Evolutionary conservation across 1,140 invertebrate species (phyloP), one percentile per base, ranked within the genome.

Genomic region (Eupristina koningsbergeri): DNA sequence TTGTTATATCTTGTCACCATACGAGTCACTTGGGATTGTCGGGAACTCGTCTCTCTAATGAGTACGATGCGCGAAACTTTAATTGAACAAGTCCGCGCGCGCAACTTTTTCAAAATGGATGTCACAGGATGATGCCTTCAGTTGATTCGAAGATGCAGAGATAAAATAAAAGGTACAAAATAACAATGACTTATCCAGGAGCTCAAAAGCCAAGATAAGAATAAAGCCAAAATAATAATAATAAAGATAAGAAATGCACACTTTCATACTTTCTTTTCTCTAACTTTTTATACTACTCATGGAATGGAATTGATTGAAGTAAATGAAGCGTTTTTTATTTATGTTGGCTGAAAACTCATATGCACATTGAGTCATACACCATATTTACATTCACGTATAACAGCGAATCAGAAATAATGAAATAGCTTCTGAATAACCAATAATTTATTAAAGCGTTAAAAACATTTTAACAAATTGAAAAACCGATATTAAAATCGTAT

Each of bases 281-380:
- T n/a, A n/a, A n/a, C n/a, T n/a, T n/a, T n/a, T n/a, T n/a, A n/a
- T n/a, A n/a, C n/a, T n/a, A n/a, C n/a, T n/a, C n/a, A n/a, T n/a
- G 3, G 9, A 9, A 19, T 15, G 67, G 17, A 41, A 71, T 3
- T 6, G 22, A 41, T 41, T 9, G 11, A 2, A 41, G 67, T 26
- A n/a, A 71, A 71, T 26, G 36, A 71, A 71, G 67, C 36, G 39
- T n/a, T 22, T 77, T 77, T 77, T 77, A 76, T 76, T 76, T 58
- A 17, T 26, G 47, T 76, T 34, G 75, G 63, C 34, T 8, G 50
- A 7, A 77, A 39, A n/a, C n/a, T n/a, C 31, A 58, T 13, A 9
- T 34, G 26, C 6, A 45, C 41, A 11, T 11, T 11, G 41, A 45
- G 75, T 36, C 50, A 77, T 34, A 63, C 75, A 61, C 36, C 26